phyloP scores from a whole-genome alignment of 2,797 vertebrate species.

The Centropyge bicolor region DNA sequence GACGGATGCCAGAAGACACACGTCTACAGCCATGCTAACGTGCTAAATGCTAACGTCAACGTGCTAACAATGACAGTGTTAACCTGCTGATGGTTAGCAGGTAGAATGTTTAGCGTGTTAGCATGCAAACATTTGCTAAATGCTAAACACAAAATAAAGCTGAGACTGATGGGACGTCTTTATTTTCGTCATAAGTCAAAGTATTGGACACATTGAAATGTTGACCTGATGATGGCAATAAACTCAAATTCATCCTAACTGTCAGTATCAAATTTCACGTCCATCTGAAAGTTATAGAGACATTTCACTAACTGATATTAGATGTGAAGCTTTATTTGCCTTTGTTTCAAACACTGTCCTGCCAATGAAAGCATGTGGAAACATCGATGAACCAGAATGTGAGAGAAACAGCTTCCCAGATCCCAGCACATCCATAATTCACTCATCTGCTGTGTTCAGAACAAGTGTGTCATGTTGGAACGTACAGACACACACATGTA shows the following conservation, averaged over 20 bases:
- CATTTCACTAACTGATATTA: too few relatives aligned
- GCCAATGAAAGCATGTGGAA: neutral
- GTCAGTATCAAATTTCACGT: too few relatives aligned
- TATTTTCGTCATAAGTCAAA: too few relatives aligned
- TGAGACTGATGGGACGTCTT: too few relatives aligned
- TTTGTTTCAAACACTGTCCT: neutral
- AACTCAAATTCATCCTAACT: too few relatives aligned
- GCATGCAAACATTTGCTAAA: neutral
- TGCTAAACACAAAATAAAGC: too few relatives aligned
- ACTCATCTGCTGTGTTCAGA: slow-evolving; percentile 29
- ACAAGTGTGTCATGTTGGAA: slow-evolving; percentile 7
- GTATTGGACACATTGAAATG: too few relatives aligned
- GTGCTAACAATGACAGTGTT: too few relatives aligned
- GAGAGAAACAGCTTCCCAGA: slow-evolving; percentile 39
- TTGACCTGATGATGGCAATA: too few relatives aligned
- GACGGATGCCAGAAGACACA: neutral
- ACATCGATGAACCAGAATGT: slow-evolving; percentile 11
- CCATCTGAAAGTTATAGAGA: too few relatives aligned
- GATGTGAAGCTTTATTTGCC: too few relatives aligned
- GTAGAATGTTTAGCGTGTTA: neutral
- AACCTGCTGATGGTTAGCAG: neutral
- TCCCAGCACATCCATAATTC: slow-evolving; percentile 58
- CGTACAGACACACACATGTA: neutral
- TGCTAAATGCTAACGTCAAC: neutral
- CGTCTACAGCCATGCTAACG: neutral